Percentiles rank a stretch among this genome's conserved stretches.
Conservation (phyloP, 1,140 invertebrate genomes). For the Apis laboriosa region DNA sequence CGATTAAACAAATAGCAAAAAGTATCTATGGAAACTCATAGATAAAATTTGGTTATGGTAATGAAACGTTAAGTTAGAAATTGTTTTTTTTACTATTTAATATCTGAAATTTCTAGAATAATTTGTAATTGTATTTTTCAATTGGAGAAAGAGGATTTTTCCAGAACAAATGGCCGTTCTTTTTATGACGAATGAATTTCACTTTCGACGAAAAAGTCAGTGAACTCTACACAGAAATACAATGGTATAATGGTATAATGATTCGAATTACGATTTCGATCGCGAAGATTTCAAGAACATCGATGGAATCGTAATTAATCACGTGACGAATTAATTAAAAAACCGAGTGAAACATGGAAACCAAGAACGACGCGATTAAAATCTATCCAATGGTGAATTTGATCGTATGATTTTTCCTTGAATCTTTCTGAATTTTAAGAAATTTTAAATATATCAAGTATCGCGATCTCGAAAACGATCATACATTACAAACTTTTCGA, state of each 20-base stretch:
- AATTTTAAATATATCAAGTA: not conserved
- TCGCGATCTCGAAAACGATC: not conserved
- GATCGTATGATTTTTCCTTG: not conserved
- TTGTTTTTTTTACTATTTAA: too few species aligned
- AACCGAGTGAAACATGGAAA: not conserved
- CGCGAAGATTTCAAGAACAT: not conserved
- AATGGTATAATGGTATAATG: not conserved
- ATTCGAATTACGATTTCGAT: conserved; percentile 10
- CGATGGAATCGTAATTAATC: not conserved
- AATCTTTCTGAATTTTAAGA: not conserved
- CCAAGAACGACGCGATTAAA: too few species aligned
- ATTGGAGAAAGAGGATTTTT: not conserved
- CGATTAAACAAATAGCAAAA: too few species aligned
- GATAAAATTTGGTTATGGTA: too few species aligned
- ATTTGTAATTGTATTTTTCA: not conserved
- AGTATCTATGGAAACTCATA: not conserved
- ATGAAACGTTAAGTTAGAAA: too few species aligned
- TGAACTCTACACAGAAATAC: not conserved
- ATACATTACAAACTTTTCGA: not conserved
- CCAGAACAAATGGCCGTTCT: not conserved
- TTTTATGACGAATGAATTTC: conserved; percentile 13
- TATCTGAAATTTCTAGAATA: too few species aligned
- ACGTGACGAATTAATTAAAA: conserved; percentile 19
- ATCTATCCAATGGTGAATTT: too few species aligned
- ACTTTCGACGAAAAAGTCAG: not conserved